Base-by-base conservation (phyloP, 2,113 vertebrate species). In the Hyaena hyaena region DNA sequence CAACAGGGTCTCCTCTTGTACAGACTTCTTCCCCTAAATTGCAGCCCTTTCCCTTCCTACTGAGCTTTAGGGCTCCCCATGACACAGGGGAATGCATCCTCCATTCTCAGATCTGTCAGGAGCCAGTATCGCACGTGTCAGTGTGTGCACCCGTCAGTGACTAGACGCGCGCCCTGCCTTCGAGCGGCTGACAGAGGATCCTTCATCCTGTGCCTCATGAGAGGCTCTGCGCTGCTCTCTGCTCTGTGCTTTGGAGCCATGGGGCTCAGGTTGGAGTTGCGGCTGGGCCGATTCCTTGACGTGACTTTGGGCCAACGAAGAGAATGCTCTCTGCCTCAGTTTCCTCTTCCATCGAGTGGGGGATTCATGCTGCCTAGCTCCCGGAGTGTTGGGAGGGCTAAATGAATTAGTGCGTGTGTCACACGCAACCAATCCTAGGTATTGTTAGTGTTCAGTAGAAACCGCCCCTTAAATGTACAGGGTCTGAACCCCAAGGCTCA, bases 81-180 rank as follows among this genome's bases (percentile, higher is more conserved):
- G 17, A 55, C 8, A 55, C 4, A 2, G 1, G 0, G 7, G 33
- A 35, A 4, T 28, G 7, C 17, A 26, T 43, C 50, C 1, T 5
- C 4, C 10, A 0, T 1, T 7, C 24, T 19, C 69, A 1, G 9
- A 14, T 48, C 45, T 45, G 16, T 1, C 1, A 0, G 7, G 89
- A 16, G 35, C 31, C 10, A 23, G 55, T 10, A 8, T 12, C 7
- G 24, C 33, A 39, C 15, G 0, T 4, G 0, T 28, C 17, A 21
- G 0, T 0, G 0, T 7, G 3, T 0, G 0, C 3, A 0, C 0
- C 2, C 3, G 0, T 2, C 16, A 2, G 14, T 5, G 31, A 16
- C 12, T 15, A 10, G 1, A 3, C 10, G 4, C 5, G 17, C 19
- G 24, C 24, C 19, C 16, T 7, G 58, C 26, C 73, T 50, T 26